These are phyloP conservation scores for Cetonia aurata DNA, from an alignment of 2,888 invertebrate species.

Conservation along the genomic window DNA sequence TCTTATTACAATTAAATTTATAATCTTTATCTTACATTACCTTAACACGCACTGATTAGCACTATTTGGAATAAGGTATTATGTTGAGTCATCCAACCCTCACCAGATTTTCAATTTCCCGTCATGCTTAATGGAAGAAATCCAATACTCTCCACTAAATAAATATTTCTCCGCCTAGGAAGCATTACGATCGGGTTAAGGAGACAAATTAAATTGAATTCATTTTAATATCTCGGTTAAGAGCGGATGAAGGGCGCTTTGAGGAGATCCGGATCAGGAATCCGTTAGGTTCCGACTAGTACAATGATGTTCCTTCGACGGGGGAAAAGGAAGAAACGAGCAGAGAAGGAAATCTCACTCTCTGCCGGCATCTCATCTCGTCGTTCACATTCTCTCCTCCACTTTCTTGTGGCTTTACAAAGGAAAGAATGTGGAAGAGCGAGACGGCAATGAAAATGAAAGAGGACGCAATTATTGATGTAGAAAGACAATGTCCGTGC, in stretches of 20 bases:
- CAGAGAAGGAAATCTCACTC: slow-evolving; percentile 19
- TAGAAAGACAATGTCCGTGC: slow-evolving; percentile 29
- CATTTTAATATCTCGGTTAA: slow-evolving; percentile 47
- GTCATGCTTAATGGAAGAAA: slow-evolving; percentile 10
- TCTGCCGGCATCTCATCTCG: slow-evolving; percentile 22
- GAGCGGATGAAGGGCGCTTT: slow-evolving; percentile 38
- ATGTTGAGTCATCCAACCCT: not conserved
- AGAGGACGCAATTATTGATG: slow-evolving; percentile 28
- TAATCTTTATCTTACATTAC: too few species aligned
- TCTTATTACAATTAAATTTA: too few species aligned
- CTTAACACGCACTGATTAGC: too few species aligned
- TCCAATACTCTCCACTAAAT: slow-evolving; percentile 14
- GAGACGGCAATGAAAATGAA: slow-evolving; percentile 4
- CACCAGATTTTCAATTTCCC: slow-evolving; percentile 29
- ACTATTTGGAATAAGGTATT: too few species aligned
- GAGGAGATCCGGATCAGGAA: slow-evolving; percentile 39
- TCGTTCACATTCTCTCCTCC: slow-evolving; percentile 19
- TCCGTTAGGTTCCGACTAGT: slow-evolving; percentile 32
- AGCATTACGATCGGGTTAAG: slow-evolving; percentile 29
- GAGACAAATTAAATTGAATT: slow-evolving; percentile 50
- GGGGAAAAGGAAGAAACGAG: slow-evolving; percentile 2
- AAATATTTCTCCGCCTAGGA: slow-evolving; percentile 33
- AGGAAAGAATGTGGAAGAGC: not conserved
- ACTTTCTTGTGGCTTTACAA: slow-evolving; percentile 21
- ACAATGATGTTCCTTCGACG: slow-evolving; percentile 26